Evolutionary conservation across 2,888 invertebrate genomes (phyloP).

Genomic region (Myathropa florea): DNA sequence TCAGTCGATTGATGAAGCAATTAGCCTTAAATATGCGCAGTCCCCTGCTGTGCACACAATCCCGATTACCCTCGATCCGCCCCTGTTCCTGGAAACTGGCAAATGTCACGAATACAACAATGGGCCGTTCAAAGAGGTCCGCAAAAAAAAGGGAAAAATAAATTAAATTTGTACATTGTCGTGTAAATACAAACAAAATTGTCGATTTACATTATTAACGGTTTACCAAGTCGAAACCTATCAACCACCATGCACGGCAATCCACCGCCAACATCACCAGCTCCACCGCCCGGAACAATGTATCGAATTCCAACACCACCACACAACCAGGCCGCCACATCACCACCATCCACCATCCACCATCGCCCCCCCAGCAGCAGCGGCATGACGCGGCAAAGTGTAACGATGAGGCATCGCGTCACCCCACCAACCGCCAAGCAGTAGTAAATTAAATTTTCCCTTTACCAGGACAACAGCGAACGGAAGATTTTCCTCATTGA

Average conservation of each 20-base stretch:
- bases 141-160: constrained; percentile 40
- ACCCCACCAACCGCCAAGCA: background rate
- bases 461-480: constrained; percentile 30
- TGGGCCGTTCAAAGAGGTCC: constrained; percentile 13
- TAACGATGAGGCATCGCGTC: background rate
- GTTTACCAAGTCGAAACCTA: constrained; percentile 69
- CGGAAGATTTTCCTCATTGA: constrained; percentile 55
- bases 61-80: constrained; percentile 9
- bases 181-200: constrained; percentile 70
- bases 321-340: constrained; percentile 3
- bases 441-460: constrained; percentile 65
- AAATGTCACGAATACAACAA: constrained; percentile 43
- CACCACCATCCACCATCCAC: background rate
- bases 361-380: background rate
- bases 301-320: constrained; percentile 51
- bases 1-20: background rate
- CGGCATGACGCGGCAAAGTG: background rate
- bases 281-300: constrained; percentile 36
- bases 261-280: constrained; percentile 10
- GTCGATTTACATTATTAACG: constrained; percentile 70
- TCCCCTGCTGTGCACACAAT: background rate
- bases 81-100: constrained; percentile 29
- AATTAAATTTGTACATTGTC: constrained; percentile 70
- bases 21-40: background rate
- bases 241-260: constrained; percentile 51